Evolutionary conservation across 2,888 invertebrate species (phyloP), one percentile per base, ranked within the genome.

Genomic region (Rapana venosa): DNA sequence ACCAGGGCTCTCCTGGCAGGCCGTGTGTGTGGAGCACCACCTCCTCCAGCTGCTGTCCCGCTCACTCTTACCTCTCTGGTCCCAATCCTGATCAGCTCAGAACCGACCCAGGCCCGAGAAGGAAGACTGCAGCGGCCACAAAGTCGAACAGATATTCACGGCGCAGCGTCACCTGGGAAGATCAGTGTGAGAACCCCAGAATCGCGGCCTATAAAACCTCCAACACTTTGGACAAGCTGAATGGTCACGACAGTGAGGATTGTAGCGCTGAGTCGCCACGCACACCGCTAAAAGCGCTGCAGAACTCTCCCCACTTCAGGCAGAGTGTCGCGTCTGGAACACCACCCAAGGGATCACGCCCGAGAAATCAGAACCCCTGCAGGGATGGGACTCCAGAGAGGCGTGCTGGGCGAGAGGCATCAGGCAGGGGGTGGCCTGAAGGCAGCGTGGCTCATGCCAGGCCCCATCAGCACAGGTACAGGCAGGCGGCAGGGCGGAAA

Each of bases 261-360:
- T 8, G 13, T 8, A 66, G 36, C 8, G 15, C 20, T 26, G 22
- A 26, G 32, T 81, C 88, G 1, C 61, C 4, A 4, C 61, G 94
- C 87, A 92, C 92, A 61, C 93, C 93, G 13, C 90, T 94, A 56
- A 92, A 92, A 70, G 91, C 92, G 15, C 86, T 94, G 35, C 93
- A 94, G 35, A 94, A 94, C 89, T 93, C 93, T 13, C 94, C 94
- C 15, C 91, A 90, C 47, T 91, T 94, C 70, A 26, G 20, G 15
- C 79, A 22, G 11, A n/a, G 26, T 26, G 20, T 66, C 5, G 66
- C 66, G 26, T 66, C 17, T 66, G 13, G 66, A 26, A 17, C 66
- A 66, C 17, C 13, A 13, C 66, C 66, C 17, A 1, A 22, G 66
- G 26, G 66, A 26, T 22, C 17, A 26, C 17, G 66, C 66, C 26